phyloP scores from a whole-genome alignment of 2,113 vertebrate species.

The Carettochelys insculpta region DNA sequence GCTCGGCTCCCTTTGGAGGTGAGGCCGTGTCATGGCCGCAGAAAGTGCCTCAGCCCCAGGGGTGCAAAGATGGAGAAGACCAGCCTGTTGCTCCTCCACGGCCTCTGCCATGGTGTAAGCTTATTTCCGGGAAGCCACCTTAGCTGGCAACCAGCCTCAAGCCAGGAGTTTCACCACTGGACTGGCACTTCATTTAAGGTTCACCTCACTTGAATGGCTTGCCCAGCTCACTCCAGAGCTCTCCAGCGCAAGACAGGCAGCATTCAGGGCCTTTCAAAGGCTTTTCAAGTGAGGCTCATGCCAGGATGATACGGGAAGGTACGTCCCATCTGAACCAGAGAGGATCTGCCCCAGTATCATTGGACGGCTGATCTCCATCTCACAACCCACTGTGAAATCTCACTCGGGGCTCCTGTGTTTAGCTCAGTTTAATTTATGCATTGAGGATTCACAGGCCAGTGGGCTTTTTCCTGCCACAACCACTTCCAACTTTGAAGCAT shows the following conservation, averaged over 20 bases:
- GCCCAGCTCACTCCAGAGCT: neutral
- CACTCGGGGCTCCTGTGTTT: neutral
- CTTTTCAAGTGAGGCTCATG: neutral
- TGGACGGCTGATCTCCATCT: neutral
- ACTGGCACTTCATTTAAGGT: neutral
- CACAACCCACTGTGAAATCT: neutral
- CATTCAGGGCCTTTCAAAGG: neutral
- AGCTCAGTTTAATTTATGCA: neutral
- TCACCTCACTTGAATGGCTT: neutral
- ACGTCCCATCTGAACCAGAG: neutral
- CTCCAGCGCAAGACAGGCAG: neutral
- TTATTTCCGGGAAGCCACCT: too few species aligned
- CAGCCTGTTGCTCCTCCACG: neutral
- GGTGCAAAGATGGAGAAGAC: neutral
- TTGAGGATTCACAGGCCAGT: neutral
- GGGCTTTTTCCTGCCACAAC: neutral
- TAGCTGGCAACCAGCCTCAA: too few species aligned
- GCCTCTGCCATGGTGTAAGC: too few species aligned
- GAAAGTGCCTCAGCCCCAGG: too few species aligned
- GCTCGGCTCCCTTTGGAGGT: too few species aligned
- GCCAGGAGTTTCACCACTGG: neutral
- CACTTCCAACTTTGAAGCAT: neutral
- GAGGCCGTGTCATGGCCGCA: too few species aligned
- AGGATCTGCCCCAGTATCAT: neutral
- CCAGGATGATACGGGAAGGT: neutral